Conservation (phyloP, 2,797 vertebrate genomes). For the Phoebastria nigripes region DNA sequence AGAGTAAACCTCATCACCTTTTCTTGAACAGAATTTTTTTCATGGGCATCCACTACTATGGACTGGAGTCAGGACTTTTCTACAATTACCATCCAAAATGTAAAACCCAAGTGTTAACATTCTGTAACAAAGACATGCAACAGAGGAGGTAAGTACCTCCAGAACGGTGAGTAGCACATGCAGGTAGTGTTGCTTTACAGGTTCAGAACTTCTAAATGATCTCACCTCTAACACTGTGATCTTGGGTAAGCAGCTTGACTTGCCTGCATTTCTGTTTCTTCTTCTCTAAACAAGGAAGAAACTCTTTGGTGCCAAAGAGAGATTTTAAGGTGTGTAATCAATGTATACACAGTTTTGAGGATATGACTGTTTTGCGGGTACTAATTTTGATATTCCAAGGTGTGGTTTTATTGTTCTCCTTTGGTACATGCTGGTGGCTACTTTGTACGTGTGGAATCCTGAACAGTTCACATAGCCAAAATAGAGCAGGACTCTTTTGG, state of each 20-base stretch:
- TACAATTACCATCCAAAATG: not conserved
- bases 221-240: not conserved
- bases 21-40: not conserved
- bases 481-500: not conserved
- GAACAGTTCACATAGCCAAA: not conserved
- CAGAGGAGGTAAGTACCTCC: not conserved
- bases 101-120: not conserved
- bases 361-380: not conserved
- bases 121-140: not conserved
- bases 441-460: not conserved
- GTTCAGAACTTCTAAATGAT: not conserved
- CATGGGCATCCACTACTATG: not conserved
- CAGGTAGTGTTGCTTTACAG: not conserved
- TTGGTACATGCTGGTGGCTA: not conserved
- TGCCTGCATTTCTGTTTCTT: not conserved
- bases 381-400: not conserved
- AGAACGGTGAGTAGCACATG: not conserved
- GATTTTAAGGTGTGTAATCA: not conserved
- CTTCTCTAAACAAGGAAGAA: not conserved
- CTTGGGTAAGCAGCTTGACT: not conserved
- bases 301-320: not conserved
- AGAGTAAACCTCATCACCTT: not conserved
- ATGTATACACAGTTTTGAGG: not conserved
- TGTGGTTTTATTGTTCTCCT: not conserved
- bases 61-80: not conserved